Evolutionary conservation across 2,888 invertebrate species (phyloP), one percentile per base, ranked within the genome.

Genomic region (Odontothrips loti): DNA sequence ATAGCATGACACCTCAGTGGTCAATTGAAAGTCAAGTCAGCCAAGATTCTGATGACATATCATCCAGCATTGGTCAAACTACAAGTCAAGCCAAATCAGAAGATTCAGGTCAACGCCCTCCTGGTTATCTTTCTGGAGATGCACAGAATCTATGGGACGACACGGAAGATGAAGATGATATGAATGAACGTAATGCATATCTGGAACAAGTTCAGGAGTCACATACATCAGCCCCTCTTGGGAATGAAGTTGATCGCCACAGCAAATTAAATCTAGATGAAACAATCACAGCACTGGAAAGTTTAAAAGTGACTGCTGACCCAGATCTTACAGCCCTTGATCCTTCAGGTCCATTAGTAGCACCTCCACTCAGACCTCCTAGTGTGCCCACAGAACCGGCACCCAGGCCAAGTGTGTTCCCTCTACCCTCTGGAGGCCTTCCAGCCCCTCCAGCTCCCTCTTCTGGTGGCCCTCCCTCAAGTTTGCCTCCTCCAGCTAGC

Each of bases 1-100:
- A 88, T 20, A 84, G 84, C 81, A 83, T 86, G 80, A 88, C 91
- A 29, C 91, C 91, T 2, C 91, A 92, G 84, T 92, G 91, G 92
- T 92, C 92, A 9, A 90, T 90, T 81, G 92, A 92, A 85, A 91
- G 91, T 58, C 91, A 92, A 86, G 89, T 91, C 87, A 91, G 91
- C 15, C 91, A 91, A 85, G 91, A 91, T 84, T 92, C 91, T 2
- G 91, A 91, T 83, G 92, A 92, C 84, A 47, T 81, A 15, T 81
- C 81, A 27, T 79, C 81, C 15, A 78, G 78, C 17, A 20, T 81
- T 27, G 68, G 68, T 10, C 68, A 75, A 11, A 75, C 68, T 27
- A 75, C 68, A 75, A 75, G 68, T 27, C 68, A 27, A 75, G 68
- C 68, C 2, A 75, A 75, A 27, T 75, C 68, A 11, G 68, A 75